A percentile compares a stretch with the other conserved stretches of the same genome.
Conservation (phyloP, 2,888 invertebrate species). For the Scaptomyza cyrtandrae region DNA sequence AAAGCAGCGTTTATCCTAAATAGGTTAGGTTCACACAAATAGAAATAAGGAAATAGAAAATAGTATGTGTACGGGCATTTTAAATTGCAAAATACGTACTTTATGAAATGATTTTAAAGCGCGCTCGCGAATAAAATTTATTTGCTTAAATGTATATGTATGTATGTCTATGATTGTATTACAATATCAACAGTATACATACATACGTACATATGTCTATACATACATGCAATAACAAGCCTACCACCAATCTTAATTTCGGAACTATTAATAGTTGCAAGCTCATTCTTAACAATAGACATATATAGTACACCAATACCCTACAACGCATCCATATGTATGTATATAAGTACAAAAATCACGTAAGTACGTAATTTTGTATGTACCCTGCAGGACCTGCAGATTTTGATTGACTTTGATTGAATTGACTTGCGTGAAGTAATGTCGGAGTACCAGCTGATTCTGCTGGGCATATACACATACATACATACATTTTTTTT, state of each 20-base stretch:
- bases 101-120: constrained; percentile 14
- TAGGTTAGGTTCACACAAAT: constrained; percentile 37
- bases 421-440: too few species aligned
- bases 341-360: too few species aligned
- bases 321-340: too few species aligned
- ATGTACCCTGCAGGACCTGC: not conserved
- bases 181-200: not conserved
- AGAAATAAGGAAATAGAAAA: constrained; percentile 49
- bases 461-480: too few species aligned
- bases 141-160: not conserved
- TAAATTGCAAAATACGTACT: constrained; percentile 18
- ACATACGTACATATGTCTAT: not conserved
- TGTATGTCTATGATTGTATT: not conserved
- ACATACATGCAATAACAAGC: not conserved
- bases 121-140: not conserved
- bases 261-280: not conserved
- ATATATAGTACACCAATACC: not conserved
- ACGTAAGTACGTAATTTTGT: too few species aligned
- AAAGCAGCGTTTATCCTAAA: constrained; percentile 78
- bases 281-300: not conserved
- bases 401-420: too few species aligned
- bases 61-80: constrained; percentile 36
- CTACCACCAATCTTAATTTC: not conserved
- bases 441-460: too few species aligned
- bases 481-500: too few species aligned